Base-by-base conservation (phyloP, 2,888 invertebrate species). In the Tupiocoris notatus region DNA sequence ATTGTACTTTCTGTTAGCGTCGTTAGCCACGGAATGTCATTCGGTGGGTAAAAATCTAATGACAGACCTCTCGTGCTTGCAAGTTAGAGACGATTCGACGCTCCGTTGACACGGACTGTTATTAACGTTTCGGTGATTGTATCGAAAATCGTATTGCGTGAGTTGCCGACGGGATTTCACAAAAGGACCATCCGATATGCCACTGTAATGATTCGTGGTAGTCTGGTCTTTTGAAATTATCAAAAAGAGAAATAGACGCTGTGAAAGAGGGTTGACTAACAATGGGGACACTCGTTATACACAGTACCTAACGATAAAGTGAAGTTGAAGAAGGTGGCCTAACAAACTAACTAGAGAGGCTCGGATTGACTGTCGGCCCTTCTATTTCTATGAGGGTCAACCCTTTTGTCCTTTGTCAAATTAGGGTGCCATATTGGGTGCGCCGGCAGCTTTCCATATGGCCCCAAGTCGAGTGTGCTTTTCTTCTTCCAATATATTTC, bases 111-210 rank as follows among this genome's bases (percentile, higher is more conserved):
- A 70, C 70, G 70, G 61, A 18, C 23, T 70, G 70, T 70, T 70
- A 70, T 70, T 70, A 70, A 70, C 70, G 57, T 70, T 70, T 59
- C 58, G 70, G 58, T 59, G 54, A 70, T 70, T 70, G 70, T 59
- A 25, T 54, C 67, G 21, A 39, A 39, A 39, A 39, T 39, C 22
- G 56, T 57, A 67, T 67, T 67, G 67, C 67, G 67, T 67, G 67
- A 39, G 67, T 67, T 54, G 54, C 17, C 24, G 17, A n/a, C n/a
- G 24, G 64, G 24, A 16, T 54, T 20, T 39, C 66, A 39, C 54
- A 20, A 39, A 56, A 67, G 56, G 57, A 57, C 20, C 39, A 39
- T 39, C 39, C 67, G 22, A 21, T 56, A 21, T 20, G 12, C 54
- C 21, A 56, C 67, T n/a, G 54, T 67, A 67, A 67, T 67, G 67